Evolutionary conservation across 2,888 invertebrate genomes (phyloP), one percentile per base, ranked within the genome.

Genomic region (Pristionchus arcanus): DNA sequence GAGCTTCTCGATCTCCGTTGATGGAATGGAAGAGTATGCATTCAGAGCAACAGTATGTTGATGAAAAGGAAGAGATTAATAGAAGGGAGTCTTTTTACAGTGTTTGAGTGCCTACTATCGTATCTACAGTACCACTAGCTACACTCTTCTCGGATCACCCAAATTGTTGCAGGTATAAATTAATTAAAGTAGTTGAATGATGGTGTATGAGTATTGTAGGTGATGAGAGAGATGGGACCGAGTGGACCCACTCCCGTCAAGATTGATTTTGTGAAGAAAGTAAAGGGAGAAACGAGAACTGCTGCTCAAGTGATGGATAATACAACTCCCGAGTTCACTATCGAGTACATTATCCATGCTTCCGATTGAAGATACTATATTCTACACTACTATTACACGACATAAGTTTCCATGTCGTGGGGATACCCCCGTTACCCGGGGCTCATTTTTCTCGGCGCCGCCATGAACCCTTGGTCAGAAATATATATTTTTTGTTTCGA

Each of bases 241-340:
- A n/a, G 13, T 34, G 77, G 77, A 49, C 21, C 21, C 25, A 77
- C 77, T 77, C 15, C 37, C 7, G 21, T 77, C 37, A 34, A 34
- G 25, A 42, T 77, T 34, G 77, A 77, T 25, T 77, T 77, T 21
- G n/a, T 77, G 77, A 77, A 77, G 77, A 77, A 49, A 31, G 19
- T 25, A 77, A 42, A 21, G 25, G 77, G 77, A 77, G 37, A 77
- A 7, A 77, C 11, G 21, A 42, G 42, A 77, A 42, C 1, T 19
- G 42, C 77, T 21, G 77, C 7, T 9, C 19, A 77, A 21, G 19
- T 77, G 25, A 42, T 77, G 42, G n/a, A 25, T 5, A 7, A 19
- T 77, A 4, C 42, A 7, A 37, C 42, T 77, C 77, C 77, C 13
- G 25, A 77, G 5, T 77, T 77, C 77, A 77, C 77, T 13, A 42